Evolutionary conservation across 2,113 vertebrate genomes (phyloP).

Genomic region (Lathamus discolor): DNA sequence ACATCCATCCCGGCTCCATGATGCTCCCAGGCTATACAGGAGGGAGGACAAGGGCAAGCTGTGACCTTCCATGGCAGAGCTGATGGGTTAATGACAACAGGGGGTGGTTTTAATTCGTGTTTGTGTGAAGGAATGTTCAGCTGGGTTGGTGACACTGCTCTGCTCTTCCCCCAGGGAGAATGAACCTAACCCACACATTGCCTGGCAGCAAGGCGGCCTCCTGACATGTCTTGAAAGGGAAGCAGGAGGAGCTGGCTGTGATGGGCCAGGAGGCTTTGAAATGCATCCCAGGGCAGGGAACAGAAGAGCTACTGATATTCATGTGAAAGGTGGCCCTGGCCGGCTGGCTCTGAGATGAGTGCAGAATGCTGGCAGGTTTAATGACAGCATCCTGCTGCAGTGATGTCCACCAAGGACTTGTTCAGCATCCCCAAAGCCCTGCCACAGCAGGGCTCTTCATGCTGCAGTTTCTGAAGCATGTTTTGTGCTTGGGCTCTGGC

Average conservation of each 20-base stretch:
- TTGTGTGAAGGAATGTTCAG: not conserved
- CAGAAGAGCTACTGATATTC: not conserved
- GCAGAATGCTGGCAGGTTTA: not conserved
- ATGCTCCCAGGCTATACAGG: not conserved
- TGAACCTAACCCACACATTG: not conserved
- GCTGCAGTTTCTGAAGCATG: not conserved
- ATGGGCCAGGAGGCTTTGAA: slow-evolving; percentile 21
- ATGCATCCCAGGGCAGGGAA: not conserved
- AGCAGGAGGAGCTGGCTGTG: not conserved
- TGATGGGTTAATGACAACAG: not conserved
- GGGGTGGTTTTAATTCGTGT: slow-evolving; percentile 28
- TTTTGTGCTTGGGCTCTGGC: not conserved
- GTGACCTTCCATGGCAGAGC: rapidly evolving
- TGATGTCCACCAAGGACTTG: not conserved
- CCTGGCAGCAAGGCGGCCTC: not conserved
- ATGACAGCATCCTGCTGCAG: not conserved
- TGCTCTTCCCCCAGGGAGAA: slow-evolving; percentile 11
- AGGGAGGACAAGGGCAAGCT: not conserved
- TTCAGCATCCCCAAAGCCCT: not conserved
- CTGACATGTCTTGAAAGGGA: slow-evolving; percentile 23
- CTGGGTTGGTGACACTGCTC: slow-evolving; percentile 17
- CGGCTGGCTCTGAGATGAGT: not conserved
- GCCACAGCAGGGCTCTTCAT: not conserved
- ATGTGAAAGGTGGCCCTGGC: not conserved
- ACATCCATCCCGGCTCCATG: not conserved